Evolutionary conservation across 2,113 vertebrate species (phyloP).

Genomic region (Oreochromis niloticus): DNA sequence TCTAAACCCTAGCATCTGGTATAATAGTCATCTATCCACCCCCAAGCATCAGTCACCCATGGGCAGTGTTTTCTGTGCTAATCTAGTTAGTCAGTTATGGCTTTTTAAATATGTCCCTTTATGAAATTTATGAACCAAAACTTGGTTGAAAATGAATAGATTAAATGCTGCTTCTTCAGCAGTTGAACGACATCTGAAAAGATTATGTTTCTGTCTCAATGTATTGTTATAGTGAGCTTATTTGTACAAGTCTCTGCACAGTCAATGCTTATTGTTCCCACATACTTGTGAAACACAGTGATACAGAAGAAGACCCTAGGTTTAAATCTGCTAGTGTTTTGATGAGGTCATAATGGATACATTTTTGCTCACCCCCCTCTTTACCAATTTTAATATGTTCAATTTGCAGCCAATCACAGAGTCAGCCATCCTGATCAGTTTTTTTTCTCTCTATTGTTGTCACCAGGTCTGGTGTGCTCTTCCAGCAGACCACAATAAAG

Average conservation of each 20-base stretch:
- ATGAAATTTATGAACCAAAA: neutral
- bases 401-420: neutral
- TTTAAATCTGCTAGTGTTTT: neutral
- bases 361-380: neutral
- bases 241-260: neutral
- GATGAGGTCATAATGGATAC: neutral
- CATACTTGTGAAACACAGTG: neutral
- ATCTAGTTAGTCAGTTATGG: neutral
- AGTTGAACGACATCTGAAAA: neutral
- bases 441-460: neutral
- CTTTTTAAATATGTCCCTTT: neutral
- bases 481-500: neutral
- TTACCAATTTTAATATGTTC: neutral
- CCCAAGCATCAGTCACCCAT: neutral
- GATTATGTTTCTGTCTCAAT: neutral
- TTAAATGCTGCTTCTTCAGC: neutral
- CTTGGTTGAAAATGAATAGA: neutral
- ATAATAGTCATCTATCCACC: neutral
- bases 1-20: neutral
- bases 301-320: neutral
- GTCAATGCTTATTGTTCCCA: neutral
- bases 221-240: neutral
- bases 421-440: neutral
- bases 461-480: neutral
- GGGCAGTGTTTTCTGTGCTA: neutral